Percentiles rank a stretch among this genome's conserved stretches.
phyloP scores from a whole-genome alignment of 2,888 invertebrate species.

The Galerucella nymphaeae region DNA sequence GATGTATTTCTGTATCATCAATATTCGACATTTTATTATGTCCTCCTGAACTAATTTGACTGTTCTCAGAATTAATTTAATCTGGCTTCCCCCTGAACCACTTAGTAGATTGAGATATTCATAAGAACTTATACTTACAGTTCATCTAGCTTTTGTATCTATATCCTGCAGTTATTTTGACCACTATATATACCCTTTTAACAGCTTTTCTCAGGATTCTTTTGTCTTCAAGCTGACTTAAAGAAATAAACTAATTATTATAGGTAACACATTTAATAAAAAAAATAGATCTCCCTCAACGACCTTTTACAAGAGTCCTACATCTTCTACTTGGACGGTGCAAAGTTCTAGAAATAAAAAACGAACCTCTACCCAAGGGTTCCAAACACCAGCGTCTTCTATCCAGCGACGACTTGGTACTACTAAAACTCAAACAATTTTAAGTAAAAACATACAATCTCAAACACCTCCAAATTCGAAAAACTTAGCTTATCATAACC shows the following conservation, averaged over 20 bases:
- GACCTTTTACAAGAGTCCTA: neutral
- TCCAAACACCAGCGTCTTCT: neutral
- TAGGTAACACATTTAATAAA: neutral
- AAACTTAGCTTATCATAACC: neutral
- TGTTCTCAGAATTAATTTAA: too few species aligned
- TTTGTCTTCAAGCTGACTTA: too few species aligned
- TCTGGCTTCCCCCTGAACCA: too few species aligned
- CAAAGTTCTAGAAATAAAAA: conserved; percentile 9
- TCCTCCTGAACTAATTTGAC: neutral
- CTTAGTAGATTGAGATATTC: too few species aligned
- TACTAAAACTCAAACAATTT: neutral
- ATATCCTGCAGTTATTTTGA: neutral
- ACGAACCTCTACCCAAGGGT: conserved; percentile 6
- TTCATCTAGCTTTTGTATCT: neutral
- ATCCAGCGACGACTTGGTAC: neutral
- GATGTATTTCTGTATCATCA: too few species aligned
- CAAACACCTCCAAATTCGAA: neutral
- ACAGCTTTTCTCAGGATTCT: too few species aligned
- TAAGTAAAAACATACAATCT: neutral
- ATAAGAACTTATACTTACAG: too few species aligned
- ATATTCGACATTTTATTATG: too few species aligned
- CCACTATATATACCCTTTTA: too few species aligned
- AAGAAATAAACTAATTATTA: neutral
- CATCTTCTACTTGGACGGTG: neutral
- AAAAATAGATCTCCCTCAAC: neutral